Percentiles rank a stretch among this genome's conserved stretches.
phyloP scores from a whole-genome alignment of 2,888 invertebrate genomes.

The Dicyrtoma fusca region DNA sequence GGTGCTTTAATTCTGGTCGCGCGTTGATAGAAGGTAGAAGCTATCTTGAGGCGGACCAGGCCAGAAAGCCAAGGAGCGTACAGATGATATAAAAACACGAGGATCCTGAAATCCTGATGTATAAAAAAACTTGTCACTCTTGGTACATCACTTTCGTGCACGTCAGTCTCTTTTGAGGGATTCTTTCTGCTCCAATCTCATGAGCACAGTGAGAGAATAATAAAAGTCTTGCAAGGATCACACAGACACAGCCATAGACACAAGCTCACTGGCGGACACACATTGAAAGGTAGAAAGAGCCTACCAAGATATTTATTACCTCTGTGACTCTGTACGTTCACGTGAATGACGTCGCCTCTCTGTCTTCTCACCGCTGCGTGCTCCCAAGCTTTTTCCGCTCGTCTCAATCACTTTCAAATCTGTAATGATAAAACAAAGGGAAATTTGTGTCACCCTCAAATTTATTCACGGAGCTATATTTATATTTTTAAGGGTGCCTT shows the following conservation, averaged over 20 bases:
- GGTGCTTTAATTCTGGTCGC: no score
- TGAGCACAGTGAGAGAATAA: neutral
- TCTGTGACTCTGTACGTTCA: neutral
- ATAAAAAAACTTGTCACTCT: conserved; percentile 30
- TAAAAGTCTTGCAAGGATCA: neutral
- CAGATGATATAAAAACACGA: neutral
- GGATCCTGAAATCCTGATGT: no score
- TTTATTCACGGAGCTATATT: no score
- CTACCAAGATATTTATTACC: conserved; percentile 16
- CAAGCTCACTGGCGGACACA: neutral
- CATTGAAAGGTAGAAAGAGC: neutral
- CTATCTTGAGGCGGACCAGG: neutral
- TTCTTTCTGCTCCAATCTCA: conserved; percentile 8
- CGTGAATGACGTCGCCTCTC: no score
- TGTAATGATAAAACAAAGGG: no score
- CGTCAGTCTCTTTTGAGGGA: conserved; percentile 9
- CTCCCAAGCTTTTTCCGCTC: neutral
- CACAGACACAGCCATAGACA: neutral
- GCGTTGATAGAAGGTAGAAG: neutral
- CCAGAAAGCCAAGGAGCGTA: neutral
- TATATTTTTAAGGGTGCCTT: no score
- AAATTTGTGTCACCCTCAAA: no score
- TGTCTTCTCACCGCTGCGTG: neutral
- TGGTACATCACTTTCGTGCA: conserved; percentile 22
- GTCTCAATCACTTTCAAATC: no score